Base-by-base conservation (phyloP, 2,113 vertebrate genomes). In the Rhea pennata region DNA sequence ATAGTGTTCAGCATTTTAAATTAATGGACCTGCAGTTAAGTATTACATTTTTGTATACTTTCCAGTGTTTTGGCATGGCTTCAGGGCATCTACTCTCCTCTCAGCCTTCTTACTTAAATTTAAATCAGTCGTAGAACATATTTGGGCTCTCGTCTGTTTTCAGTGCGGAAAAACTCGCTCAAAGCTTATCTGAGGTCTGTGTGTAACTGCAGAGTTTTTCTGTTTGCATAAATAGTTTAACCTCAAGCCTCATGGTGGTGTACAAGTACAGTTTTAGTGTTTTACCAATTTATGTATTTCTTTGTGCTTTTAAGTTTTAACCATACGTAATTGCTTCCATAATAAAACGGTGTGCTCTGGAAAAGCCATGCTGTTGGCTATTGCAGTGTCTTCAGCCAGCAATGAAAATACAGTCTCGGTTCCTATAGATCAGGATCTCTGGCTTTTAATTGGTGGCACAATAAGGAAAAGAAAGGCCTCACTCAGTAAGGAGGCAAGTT, bases 201-300 rank as follows among this genome's bases (percentile, higher is more conserved):
- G 86, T 93, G 58, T 44, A 42, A 76, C n/a, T 87, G 73, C 72
- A 66, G 69, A 84, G 20, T 58, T 20, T 23, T 6, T 56, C 44
- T 31, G 8, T 31, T 69, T 17, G 12, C 81, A 76, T 48, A 87
- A 93, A 92, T 91, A 96, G 82, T 97, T 95, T 89, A 96, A 87
- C 92, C 91, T 93, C 91, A 83, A 88, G 94, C 96, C 96, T 97
- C 95, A 69, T 61, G 96, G 97, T 95, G 96, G 95, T 96, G 96
- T 97, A 2, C 95, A 46, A 97, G 96, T 7, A 95, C 95, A 97
- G 27, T 88, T 92, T 96, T 97, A 76, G 72, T 86, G 71, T 90
- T 88, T 31, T 50, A 1, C 51, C 46, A 29, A 6, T 40, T n/a
- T 69, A 2, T n/a, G 50, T 2, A 1, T 5, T 65, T 76, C 92